These are phyloP conservation scores for Homarus gammarus DNA, from an alignment of 2,888 invertebrate genomes.

Conservation along the genomic window DNA sequence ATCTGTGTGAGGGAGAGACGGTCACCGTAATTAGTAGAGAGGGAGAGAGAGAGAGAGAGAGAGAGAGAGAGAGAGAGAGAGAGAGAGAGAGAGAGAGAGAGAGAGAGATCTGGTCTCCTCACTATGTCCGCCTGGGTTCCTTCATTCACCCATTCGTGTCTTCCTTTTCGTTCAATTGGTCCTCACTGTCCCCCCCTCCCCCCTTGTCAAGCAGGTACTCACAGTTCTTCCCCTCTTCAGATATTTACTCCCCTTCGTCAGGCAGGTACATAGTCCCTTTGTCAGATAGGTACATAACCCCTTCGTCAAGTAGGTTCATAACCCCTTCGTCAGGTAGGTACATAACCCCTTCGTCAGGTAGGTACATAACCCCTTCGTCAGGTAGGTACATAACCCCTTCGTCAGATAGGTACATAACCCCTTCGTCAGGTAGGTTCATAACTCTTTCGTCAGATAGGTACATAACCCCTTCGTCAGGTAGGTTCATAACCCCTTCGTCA, in stretches of 20 bases:
- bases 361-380: no score
- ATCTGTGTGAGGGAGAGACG: neutral
- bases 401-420: no score
- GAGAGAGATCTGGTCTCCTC: neutral
- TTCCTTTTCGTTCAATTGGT: neutral
- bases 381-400: no score
- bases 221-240: conserved; percentile 2
- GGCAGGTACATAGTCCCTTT: neutral
- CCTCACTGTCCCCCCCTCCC: neutral
- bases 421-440: no score
- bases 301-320: no score
- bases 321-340: no score
- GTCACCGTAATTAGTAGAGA: neutral
- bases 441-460: no score
- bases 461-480: no score
- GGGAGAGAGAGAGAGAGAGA: neutral
- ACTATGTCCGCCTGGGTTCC: neutral
- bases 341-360: no score
- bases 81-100: neutral
- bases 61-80: conserved; percentile 5
- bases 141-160: neutral
- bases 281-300: no score
- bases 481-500: neutral
- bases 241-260: neutral
- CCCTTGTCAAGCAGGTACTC: neutral